Conservation (phyloP, 1,140 invertebrate species). For the Caerostris extrusa region DNA sequence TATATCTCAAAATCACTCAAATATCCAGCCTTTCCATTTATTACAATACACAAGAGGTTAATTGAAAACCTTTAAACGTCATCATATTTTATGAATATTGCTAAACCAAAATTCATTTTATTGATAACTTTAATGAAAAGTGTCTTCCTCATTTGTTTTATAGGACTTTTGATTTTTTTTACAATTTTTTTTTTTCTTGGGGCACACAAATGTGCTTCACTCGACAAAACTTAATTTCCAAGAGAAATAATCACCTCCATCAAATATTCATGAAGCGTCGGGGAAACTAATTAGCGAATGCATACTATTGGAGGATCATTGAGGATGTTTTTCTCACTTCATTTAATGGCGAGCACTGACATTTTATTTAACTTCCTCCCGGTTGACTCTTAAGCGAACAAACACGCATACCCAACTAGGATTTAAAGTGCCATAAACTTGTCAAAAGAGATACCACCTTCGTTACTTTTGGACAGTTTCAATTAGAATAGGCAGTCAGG, state of each 20-base stretch:
- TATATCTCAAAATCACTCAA: too few species aligned
- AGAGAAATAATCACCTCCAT: background rate
- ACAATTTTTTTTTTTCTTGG: too few species aligned
- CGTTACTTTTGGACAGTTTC: conserved; percentile 10
- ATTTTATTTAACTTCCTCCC: conserved; percentile 6
- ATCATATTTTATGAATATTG: too few species aligned
- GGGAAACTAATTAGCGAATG: background rate
- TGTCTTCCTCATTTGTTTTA: too few species aligned
- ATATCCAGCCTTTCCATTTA: too few species aligned
- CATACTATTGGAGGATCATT: background rate
- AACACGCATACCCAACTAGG: background rate
- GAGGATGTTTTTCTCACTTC: background rate
- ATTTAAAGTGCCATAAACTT: conserved; percentile 20
- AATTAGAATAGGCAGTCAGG: background rate
- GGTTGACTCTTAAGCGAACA: background rate
- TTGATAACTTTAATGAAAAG: too few species aligned
- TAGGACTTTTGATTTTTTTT: too few species aligned
- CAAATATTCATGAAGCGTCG: background rate
- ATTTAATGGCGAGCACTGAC: background rate
- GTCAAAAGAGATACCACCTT: background rate
- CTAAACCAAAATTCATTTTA: too few species aligned
- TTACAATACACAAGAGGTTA: too few species aligned
- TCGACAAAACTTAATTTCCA: background rate
- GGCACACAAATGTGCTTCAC: too few species aligned
- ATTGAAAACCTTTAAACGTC: too few species aligned